Conservation (phyloP, 2,888 invertebrate genomes). For the Folsomia manolachei region DNA sequence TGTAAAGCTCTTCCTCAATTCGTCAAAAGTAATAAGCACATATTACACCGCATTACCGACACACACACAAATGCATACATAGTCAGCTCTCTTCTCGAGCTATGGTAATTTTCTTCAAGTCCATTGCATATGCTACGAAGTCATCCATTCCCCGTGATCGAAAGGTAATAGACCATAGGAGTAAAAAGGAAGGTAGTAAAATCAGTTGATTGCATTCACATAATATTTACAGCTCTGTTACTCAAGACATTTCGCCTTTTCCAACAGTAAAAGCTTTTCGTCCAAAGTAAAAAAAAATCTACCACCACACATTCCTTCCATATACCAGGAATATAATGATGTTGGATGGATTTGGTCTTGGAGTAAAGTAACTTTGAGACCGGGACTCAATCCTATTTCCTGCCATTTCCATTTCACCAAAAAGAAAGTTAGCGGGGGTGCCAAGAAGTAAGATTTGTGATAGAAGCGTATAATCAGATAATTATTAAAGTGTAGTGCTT, state of each 20-base stretch:
- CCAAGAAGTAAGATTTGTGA: constrained; percentile 17
- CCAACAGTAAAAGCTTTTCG: not conserved
- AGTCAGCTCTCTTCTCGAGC: too few relatives aligned
- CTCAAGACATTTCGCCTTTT: not conserved
- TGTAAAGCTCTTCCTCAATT: constrained; percentile 13
- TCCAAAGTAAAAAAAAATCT: too few relatives aligned
- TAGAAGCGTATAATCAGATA: constrained; percentile 22
- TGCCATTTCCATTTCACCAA: constrained; percentile 11
- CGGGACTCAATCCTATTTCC: constrained; percentile 12
- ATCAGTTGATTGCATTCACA: constrained; percentile 2
- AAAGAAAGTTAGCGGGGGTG: constrained; percentile 15
- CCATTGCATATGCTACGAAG: too few relatives aligned
- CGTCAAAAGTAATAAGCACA: constrained; percentile 9
- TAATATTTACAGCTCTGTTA: constrained; percentile 10
- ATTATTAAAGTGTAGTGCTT: constrained; percentile 23
- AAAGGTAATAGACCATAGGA: too few relatives aligned
- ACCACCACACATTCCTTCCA: too few relatives aligned
- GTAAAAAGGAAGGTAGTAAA: constrained; percentile 1
- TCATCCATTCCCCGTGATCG: too few relatives aligned
- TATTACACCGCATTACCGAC: not conserved
- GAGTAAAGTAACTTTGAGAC: not conserved
- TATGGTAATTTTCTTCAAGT: too few relatives aligned
- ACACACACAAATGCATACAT: too few relatives aligned
- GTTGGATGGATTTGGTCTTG: not conserved
- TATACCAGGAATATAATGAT: too few relatives aligned